A percentile compares a stretch with the other conserved stretches of the same genome.
phyloP scores from a whole-genome alignment of 2,113 vertebrate genomes.

The Fulmarus glacialis region DNA sequence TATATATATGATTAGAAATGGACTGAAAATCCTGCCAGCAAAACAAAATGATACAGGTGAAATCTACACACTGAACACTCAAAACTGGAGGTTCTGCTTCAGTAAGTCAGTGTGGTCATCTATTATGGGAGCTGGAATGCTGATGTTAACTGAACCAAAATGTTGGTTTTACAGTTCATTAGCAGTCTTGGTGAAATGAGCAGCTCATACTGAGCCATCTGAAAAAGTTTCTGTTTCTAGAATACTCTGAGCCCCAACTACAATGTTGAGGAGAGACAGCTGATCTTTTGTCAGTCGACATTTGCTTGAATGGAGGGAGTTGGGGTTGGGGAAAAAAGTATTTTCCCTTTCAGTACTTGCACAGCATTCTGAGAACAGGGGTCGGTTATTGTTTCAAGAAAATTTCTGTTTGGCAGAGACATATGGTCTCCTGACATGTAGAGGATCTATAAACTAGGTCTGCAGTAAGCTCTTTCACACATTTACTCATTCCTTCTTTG shows the following conservation, averaged over 20 bases:
- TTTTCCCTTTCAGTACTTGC: neutral
- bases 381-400: neutral
- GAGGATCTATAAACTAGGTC: neutral
- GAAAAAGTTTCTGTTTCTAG: slow-evolving; percentile 41
- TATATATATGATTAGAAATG: neutral
- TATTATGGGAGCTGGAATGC: neutral
- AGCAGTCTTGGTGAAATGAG: slow-evolving; percentile 6
- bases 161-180: slow-evolving; percentile 67
- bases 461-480: neutral
- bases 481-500: neutral
- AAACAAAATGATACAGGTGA: neutral
- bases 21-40: neutral
- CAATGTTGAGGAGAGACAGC: neutral
- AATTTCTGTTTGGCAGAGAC: slow-evolving; percentile 10
- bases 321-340: neutral
- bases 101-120: neutral
- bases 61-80: neutral
- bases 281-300: neutral
- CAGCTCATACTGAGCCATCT: slow-evolving; percentile 21
- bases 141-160: slow-evolving; percentile 50
- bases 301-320: neutral
- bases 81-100: neutral
- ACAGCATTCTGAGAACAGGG: neutral
- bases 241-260: neutral
- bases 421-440: neutral